Evolutionary conservation across 2,113 vertebrate species (phyloP).

Genomic region (Micronycteris hirsuta): DNA sequence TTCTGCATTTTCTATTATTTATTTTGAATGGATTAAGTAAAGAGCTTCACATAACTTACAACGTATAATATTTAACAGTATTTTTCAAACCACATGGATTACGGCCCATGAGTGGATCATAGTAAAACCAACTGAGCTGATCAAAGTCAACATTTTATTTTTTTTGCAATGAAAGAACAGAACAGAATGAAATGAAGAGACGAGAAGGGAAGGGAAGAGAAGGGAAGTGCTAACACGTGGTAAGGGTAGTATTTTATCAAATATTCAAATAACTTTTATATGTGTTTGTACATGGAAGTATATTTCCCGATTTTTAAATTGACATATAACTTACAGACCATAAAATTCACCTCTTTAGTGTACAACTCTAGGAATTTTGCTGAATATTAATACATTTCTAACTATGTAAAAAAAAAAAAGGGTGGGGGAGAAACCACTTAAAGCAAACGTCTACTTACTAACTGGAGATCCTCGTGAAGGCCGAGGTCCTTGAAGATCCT

Average conservation of each 20-base stretch:
- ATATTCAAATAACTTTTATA: not conserved
- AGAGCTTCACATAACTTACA: not conserved
- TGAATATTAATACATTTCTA: not conserved
- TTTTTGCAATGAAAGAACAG: not conserved
- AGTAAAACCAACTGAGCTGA: not conserved
- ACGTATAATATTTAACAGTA: not conserved
- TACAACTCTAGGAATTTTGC: not conserved
- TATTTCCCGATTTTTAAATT: not conserved
- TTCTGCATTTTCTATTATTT: not conserved
- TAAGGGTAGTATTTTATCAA: not conserved
- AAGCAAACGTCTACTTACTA: not conserved
- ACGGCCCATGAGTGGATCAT: not conserved
- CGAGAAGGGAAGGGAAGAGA: not conserved
- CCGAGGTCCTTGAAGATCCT: not conserved
- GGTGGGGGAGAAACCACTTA: not conserved
- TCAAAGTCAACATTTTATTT: not conserved
- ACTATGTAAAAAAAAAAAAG: not conserved
- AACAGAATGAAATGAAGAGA: not conserved
- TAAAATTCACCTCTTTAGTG: not conserved
- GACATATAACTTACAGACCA: not conserved
- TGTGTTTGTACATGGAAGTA: not conserved
- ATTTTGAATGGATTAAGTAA: slow-evolving; percentile 50
- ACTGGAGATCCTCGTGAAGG: not conserved
- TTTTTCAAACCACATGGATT: not conserved
- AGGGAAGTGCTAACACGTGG: not conserved